phyloP scores from a whole-genome alignment of 2,888 invertebrate species.

The Diabrotica balteata region DNA sequence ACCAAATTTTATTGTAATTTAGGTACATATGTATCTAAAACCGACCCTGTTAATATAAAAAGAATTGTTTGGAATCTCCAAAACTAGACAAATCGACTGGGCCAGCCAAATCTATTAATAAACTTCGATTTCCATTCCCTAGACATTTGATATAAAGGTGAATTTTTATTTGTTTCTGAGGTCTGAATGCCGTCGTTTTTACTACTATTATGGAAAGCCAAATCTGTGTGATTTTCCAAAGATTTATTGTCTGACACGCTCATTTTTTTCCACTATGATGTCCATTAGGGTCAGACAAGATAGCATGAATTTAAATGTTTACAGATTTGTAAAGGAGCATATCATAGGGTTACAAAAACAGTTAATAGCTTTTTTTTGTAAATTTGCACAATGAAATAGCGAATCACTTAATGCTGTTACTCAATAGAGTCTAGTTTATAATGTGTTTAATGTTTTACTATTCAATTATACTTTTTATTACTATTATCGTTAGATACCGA shows the following conservation, averaged over 20 bases:
- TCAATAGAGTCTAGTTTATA: no score
- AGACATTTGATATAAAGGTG: constrained; percentile 6
- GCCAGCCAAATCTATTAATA: constrained; percentile 8
- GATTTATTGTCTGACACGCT: constrained; percentile 17
- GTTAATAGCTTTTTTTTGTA: no score
- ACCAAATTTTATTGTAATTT: no score
- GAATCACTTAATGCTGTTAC: no score
- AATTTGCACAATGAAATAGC: no score
- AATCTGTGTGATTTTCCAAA: constrained; percentile 9
- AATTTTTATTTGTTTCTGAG: constrained; percentile 3
- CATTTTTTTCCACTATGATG: constrained; percentile 10
- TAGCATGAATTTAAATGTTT: constrained; percentile 19
- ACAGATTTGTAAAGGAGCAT: constrained; percentile 8
- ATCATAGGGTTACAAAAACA: constrained; percentile 11
- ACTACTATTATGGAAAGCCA: constrained; percentile 8
- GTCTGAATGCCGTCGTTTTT: constrained; percentile 1
- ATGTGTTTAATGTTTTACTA: no score
- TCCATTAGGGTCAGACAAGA: constrained; percentile 21
- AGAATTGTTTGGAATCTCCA: constrained; percentile 5
- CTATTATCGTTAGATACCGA: no score
- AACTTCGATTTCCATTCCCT: constrained; percentile 13
- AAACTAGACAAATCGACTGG: constrained; percentile 10
- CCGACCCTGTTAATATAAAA: neutral
- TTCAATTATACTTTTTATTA: no score
- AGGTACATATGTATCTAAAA: no score